Evolutionary conservation across 2,888 invertebrate species (phyloP), one percentile per base, ranked within the genome.

Genomic region (Entomobrya proxima): DNA sequence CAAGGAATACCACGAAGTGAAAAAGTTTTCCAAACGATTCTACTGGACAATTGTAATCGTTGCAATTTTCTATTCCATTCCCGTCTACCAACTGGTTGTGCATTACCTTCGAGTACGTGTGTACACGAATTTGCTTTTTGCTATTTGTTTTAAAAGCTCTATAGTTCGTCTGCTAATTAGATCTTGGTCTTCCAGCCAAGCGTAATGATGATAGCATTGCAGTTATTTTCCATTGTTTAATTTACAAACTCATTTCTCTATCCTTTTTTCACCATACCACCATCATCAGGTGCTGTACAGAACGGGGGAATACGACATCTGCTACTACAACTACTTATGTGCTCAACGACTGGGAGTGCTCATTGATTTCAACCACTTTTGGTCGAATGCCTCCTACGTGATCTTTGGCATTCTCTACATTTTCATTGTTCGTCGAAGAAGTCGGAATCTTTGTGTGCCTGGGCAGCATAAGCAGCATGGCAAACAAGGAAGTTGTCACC

Each of bases 301-400:
- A 58, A 90, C 90, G 1, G 90, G 89, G 30, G 89, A 89, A 69
- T 89, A 87, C 44, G 90, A 89, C 78, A 82, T 89, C 40, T 90
- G 89, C 79, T 90, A 89, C 83, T 90, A 89, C 72, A 90, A 90
- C 47, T 90, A 87, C 50, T 52, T 90, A 2, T 90, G 90, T 58
- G 85, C 90, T 6, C 88, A 88, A 37, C 55, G 88, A 18, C 79
- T 88, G 0, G 87, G 88, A 2, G 47, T 86, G 13, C 79, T 87
- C 37, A 72, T 89, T 21, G 90, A 90, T 61, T 90, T 90, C 55
- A 90, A 90, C 76, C 90, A 90, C 74, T 90, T 90, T 47, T 90
- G 88, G 88, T 89, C 88, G 9, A 90, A 90, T 58, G 86, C 89
- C 52, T 88, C 88, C 6, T 89, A 89, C 77, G 82, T 89, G 9